Percentiles rank a stretch among this genome's conserved stretches.
Conservation (phyloP, 2,113 vertebrate species). For the Rhombomys opimus region DNA sequence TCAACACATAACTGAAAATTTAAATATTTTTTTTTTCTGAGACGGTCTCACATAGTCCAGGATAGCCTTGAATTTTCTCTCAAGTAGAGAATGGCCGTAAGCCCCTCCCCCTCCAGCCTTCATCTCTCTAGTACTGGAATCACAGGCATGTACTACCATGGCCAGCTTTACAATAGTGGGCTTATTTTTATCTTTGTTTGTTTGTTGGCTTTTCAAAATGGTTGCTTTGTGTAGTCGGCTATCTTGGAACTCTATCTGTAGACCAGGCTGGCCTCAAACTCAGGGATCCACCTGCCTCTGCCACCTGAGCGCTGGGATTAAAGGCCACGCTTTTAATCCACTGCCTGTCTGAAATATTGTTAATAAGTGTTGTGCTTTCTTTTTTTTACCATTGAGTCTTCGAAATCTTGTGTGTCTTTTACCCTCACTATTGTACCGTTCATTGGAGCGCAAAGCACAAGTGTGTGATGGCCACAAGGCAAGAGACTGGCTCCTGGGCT, state of each 20-base stretch:
- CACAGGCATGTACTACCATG: neutral
- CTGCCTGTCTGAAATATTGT: neutral
- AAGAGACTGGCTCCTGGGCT: neutral
- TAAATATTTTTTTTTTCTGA: neutral
- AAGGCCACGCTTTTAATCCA: neutral
- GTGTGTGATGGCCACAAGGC: neutral
- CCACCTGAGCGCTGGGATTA: neutral
- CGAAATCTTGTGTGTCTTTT: neutral
- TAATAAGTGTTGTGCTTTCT: neutral
- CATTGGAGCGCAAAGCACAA: neutral
- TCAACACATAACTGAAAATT: neutral
- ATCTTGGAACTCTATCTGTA: neutral
- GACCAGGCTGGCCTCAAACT: too few relatives aligned
- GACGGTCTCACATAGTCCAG: neutral
- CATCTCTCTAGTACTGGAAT: neutral
- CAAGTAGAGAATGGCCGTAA: neutral
- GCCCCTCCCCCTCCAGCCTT: neutral
- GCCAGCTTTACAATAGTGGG: neutral
- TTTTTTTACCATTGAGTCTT: neutral
- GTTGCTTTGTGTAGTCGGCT: neutral
- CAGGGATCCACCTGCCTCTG: neutral
- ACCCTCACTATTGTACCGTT: neutral
- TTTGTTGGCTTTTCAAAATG: too few relatives aligned
- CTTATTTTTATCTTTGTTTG: neutral
- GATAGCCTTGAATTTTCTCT: neutral